Percentiles rank a stretch among this genome's conserved stretches.
phyloP scores from a whole-genome alignment of 2,888 invertebrate genomes.

The Brassicogethes aeneus region DNA sequence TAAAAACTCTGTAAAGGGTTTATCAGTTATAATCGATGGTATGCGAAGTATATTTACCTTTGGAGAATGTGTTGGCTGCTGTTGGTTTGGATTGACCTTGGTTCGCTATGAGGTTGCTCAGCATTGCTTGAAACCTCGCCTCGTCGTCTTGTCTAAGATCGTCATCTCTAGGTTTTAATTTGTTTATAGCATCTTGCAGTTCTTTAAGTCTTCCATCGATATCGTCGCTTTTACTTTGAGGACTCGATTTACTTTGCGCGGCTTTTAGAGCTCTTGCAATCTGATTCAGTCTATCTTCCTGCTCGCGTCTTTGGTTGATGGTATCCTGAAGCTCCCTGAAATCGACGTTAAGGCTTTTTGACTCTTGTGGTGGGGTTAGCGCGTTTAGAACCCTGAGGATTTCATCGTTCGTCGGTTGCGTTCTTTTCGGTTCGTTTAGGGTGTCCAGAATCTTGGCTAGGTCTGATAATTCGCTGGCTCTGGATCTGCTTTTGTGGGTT shows the following conservation, averaged over 20 bases:
- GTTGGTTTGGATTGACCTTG: neutral
- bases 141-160: slow-evolving; percentile 1
- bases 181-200: slow-evolving; percentile 28
- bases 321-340: slow-evolving; percentile 14
- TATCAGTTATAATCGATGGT: too few relatives aligned
- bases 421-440: slow-evolving; percentile 9
- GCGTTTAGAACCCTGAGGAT: slow-evolving; percentile 6
- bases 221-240: slow-evolving; percentile 12
- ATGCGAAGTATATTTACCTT: too few relatives aligned
- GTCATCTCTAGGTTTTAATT: slow-evolving; percentile 25
- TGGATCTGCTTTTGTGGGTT: slow-evolving; percentile 7
- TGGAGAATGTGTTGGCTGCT: too few relatives aligned
- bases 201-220: slow-evolving; percentile 21
- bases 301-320: slow-evolving; percentile 16
- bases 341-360: neutral
- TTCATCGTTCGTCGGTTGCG: slow-evolving; percentile 16
- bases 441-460: slow-evolving; percentile 13
- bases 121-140: neutral
- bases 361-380: neutral
- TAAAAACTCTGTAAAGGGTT: neutral
- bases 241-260: neutral
- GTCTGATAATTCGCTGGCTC: slow-evolving; percentile 11
- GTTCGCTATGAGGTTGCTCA: neutral
- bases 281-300: slow-evolving; percentile 13
- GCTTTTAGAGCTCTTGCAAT: slow-evolving; percentile 3